Evolutionary conservation across 2,797 vertebrate species (phyloP).

Genomic region (Neosilurus mollespiculum): DNA sequence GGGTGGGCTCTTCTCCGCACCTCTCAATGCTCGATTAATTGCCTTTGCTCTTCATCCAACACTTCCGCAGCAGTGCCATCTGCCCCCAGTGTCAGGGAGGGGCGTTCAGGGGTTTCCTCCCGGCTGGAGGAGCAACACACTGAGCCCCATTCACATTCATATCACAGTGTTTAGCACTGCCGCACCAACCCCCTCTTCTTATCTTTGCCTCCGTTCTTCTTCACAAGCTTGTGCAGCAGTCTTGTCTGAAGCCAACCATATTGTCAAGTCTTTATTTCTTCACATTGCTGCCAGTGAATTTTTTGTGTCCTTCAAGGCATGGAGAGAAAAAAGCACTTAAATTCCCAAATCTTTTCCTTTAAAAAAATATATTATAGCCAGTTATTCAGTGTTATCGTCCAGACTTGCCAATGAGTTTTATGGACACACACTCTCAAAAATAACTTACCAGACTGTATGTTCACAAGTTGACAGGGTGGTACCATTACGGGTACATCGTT

Average conservation of each 20-base stretch:
- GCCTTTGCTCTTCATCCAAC: conserved; percentile 5
- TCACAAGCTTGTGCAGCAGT: not conserved
- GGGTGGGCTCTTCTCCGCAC: conserved; percentile 46
- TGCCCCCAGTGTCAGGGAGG: conserved; percentile 30
- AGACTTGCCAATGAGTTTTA: not conserved
- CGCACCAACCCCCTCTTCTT: not conserved
- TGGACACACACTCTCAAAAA: not conserved
- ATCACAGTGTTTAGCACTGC: not conserved
- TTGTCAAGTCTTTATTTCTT: not conserved
- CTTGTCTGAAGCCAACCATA: not conserved
- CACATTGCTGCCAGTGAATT: not conserved
- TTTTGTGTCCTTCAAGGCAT: not conserved
- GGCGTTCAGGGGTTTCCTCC: not conserved
- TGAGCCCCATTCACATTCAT: conserved; percentile 19
- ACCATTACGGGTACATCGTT: not conserved
- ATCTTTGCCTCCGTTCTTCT: not conserved
- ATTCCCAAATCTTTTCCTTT: not conserved
- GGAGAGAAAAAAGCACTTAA: not conserved
- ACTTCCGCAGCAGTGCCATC: conserved; percentile 19
- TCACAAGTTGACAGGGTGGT: not conserved
- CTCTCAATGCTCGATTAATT: conserved; percentile 41
- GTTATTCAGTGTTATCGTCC: not conserved
- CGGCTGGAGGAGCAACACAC: conserved; percentile 1
- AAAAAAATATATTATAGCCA: not conserved
- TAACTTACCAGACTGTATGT: not conserved